These are phyloP conservation scores for Nycticebus coucang DNA, from an alignment of 2,113 vertebrate genomes.

Conservation along the genomic window DNA sequence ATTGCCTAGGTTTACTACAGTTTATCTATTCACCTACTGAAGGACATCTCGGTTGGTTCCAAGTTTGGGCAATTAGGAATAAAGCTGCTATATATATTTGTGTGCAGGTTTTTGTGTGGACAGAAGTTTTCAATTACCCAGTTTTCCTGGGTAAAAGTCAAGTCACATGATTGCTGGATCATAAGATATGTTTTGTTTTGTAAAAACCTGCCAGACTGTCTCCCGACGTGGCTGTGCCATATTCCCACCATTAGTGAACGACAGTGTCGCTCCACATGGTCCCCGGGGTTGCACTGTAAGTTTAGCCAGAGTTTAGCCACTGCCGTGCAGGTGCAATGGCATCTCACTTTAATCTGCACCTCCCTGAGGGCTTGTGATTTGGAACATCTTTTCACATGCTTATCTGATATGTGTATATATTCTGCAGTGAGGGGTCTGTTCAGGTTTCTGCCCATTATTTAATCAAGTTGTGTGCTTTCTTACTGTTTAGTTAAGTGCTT, in stretches of 20 bases:
- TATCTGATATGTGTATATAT: neutral
- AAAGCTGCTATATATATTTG: neutral
- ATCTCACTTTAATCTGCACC: neutral
- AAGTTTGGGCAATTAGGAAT: neutral
- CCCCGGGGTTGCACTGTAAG: no score
- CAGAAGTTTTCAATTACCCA: neutral
- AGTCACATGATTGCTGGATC: neutral
- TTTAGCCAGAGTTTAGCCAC: no score
- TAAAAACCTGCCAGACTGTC: neutral
- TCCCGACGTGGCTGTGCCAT: neutral
- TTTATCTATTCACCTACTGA: neutral
- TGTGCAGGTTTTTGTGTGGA: neutral
- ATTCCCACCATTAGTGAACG: no score
- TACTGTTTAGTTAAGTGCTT: neutral
- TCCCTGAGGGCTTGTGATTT: no score
- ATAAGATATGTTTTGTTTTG: neutral
- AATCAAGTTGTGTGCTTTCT: neutral
- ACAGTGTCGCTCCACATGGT: neutral
- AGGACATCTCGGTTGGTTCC: neutral
- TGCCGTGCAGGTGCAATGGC: neutral
- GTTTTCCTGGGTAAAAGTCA: neutral
- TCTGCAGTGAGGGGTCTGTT: neutral
- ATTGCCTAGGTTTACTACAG: neutral
- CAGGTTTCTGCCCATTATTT: neutral
- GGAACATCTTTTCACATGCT: neutral